Percentiles rank a stretch among this genome's conserved stretches.
phyloP scores from a whole-genome alignment of 1,140 invertebrate species.

The Globodera rostochiensis region DNA sequence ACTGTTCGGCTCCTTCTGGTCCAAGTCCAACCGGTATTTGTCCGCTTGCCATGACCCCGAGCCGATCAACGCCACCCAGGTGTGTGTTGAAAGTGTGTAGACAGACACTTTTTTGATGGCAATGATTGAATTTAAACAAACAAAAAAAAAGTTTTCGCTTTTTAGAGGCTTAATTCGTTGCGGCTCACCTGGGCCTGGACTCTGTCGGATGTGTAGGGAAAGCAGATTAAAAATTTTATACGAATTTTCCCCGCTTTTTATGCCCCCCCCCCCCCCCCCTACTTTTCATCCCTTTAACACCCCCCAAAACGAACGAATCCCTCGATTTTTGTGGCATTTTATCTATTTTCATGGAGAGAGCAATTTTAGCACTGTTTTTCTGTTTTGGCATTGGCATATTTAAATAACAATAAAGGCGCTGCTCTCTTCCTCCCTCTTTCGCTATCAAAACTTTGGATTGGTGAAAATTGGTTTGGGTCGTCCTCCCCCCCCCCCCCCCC shows the following conservation, averaged over 20 bases:
- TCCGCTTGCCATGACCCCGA: constrained; percentile 57
- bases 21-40: constrained; percentile 62
- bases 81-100: background rate
- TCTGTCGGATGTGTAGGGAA: constrained; percentile 54
- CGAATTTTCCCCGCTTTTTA: background rate
- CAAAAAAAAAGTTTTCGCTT: background rate
- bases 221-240: background rate
- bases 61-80: constrained; percentile 45
- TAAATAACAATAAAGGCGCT: too few relatives aligned
- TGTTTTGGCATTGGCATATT: too few relatives aligned
- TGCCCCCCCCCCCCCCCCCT: background rate
- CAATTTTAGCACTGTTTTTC: too few relatives aligned
- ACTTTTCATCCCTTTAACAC: background rate
- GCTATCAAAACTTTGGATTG: too few relatives aligned
- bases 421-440: too few relatives aligned
- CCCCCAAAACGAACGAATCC: background rate
- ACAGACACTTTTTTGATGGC: background rate
- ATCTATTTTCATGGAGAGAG: too few relatives aligned
- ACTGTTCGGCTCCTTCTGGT: constrained; percentile 62
- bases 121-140: too few relatives aligned
- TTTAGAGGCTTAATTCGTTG: constrained; percentile 55
- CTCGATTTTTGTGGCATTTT: too few relatives aligned
- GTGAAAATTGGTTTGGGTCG: too few relatives aligned
- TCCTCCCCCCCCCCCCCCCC: too few relatives aligned
- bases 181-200: constrained; percentile 62